Base-by-base conservation (phyloP, 1,140 invertebrate genomes). In the Bombus sylvicola region DNA sequence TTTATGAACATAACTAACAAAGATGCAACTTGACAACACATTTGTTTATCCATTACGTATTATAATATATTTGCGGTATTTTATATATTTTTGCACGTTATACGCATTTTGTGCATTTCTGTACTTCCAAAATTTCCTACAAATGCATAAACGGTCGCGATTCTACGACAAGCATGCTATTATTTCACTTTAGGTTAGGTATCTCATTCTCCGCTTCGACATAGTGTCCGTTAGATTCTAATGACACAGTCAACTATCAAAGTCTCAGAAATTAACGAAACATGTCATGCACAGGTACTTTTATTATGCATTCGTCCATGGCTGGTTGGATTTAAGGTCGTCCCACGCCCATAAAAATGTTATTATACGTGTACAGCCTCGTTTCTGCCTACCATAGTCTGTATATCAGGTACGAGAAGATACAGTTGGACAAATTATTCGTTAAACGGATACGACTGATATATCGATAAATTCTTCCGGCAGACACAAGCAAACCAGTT, bases 331-430 rank as follows among this genome's bases (percentile, higher is more conserved):
- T 81, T 71, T 80, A 83, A 88, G 87, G 83, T 76, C 84, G 73
- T 75, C 39, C 57, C 69, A 77, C 57, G 62, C 37, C 31, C 68
- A 78, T 83, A 83, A 79, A 89, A 88, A 88, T 80, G 28, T 66
- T 79, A 41, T n/a, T 53, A 37, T 43, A 57, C 31, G 69, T 15
- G 28, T 71, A 64, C 31, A 75, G 37, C 87, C 83, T 88, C 75
- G 75, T 86, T 89, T 80, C 69, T 43, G 22, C 79, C 66, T 86
- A 53, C 25, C 9, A 25, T 80, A 43, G n/a, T 47, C 15, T 5
- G 3, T 18, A n/a, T 39, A 64, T 53, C 28, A 59, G 10, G 41
- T 31, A 34, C 53, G n/a, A 13, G 31, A 69, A 72, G 28, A 31
- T 37, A 68, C 41, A 41, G 15, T 53, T 69, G 5, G 13, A 69